Conservation (phyloP, 2,113 vertebrate species). For the Psilopogon haemacephalus region DNA sequence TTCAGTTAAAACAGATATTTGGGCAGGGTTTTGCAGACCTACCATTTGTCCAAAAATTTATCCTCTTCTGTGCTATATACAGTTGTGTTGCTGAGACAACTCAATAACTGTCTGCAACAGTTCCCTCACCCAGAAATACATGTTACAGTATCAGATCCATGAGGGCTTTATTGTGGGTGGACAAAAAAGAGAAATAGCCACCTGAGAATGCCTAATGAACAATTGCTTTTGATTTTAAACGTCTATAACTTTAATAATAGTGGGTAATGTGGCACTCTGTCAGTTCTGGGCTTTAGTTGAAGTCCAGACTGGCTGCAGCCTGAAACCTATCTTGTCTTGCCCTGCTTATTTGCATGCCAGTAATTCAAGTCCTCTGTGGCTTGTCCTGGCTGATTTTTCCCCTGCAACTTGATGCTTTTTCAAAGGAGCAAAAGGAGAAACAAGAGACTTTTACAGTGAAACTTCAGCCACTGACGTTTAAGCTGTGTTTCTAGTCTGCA, state of each 20-base stretch:
- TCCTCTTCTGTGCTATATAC: background rate
- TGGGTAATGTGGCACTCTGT: background rate
- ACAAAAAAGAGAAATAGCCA: background rate
- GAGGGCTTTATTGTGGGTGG: background rate
- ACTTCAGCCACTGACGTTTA: background rate
- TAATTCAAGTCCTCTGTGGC: constrained; percentile 26
- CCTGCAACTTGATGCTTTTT: constrained; percentile 44
- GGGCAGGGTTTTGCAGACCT: background rate
- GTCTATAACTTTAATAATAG: background rate
- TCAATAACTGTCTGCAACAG: background rate
- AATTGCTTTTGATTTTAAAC: constrained; percentile 18
- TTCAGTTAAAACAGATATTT: background rate
- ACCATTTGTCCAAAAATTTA: background rate
- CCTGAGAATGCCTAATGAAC: constrained; percentile 11
- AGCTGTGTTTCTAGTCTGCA: background rate
- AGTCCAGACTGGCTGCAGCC: background rate
- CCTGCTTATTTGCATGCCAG: background rate
- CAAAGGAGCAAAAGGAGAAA: constrained; percentile 37
- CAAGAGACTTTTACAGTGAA: constrained; percentile 24
- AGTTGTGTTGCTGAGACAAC: background rate
- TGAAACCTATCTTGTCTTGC: background rate
- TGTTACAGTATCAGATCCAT: background rate
- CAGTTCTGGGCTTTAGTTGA: background rate
- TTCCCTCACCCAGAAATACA: background rate
- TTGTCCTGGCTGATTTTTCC: constrained; percentile 15